phyloP scores from a whole-genome alignment of 2,113 vertebrate species.

The Genyomyrus donnyi region DNA sequence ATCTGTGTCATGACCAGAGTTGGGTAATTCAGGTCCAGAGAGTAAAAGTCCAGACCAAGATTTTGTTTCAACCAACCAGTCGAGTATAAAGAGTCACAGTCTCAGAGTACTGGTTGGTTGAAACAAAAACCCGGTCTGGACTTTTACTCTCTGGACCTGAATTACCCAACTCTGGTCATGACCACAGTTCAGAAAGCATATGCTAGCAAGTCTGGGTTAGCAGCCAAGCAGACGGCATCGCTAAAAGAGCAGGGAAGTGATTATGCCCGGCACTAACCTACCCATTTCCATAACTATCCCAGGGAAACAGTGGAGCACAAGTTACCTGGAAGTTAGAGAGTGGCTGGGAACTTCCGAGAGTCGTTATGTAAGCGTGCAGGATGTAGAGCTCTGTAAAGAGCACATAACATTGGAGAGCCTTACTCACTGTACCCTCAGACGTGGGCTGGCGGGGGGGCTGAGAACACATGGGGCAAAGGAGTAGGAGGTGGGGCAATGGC shows the following conservation, averaged over 20 bases:
- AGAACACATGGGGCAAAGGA: neutral
- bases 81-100: no score
- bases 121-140: no score
- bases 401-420: neutral
- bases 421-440: neutral
- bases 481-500: neutral
- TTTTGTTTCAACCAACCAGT: no score
- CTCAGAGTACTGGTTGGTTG: no score
- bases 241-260: neutral
- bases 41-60: no score
- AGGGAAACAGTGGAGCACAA: no score
- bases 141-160: no score
- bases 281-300: neutral
- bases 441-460: neutral
- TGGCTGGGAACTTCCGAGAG: neutral
- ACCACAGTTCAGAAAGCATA: no score
- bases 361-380: neutral
- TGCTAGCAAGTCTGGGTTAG: no score
- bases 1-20: neutral
- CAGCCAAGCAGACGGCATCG: neutral
- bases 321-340: neutral
- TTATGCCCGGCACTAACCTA: neutral
- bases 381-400: neutral
- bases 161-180: no score
- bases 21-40: no score